Conservation (phyloP, 1,140 invertebrate species). For the Drosophila micromelanica region DNA sequence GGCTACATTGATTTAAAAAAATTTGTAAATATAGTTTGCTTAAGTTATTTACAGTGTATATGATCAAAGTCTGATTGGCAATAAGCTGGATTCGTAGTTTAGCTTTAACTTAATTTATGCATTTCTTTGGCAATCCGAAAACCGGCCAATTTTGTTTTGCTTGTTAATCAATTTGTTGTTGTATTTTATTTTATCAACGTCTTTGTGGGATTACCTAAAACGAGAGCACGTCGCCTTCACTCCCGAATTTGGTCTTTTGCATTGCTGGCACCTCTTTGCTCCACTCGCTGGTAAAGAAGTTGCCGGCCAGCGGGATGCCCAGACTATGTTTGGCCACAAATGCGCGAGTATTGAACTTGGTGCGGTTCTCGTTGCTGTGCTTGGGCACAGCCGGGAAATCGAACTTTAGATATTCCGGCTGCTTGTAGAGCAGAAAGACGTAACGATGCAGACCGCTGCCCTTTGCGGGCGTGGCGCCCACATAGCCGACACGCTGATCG, state of each 20-base stretch:
- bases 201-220: slow-evolving; percentile 20
- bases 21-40: no score
- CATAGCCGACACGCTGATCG: slow-evolving; percentile 92
- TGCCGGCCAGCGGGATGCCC: slow-evolving; percentile 92
- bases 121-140: slow-evolving; percentile 49
- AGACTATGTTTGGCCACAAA: slow-evolving; percentile 93
- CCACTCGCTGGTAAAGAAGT: slow-evolving; percentile 87
- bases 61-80: slow-evolving; percentile 1
- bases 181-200: background rate
- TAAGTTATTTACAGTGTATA: slow-evolving; percentile 38
- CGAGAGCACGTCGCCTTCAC: background rate
- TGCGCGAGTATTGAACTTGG: slow-evolving; percentile 90
- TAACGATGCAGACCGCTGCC: slow-evolving; percentile 95
- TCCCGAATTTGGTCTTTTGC: slow-evolving; percentile 24
- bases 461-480: slow-evolving; percentile 93
- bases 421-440: slow-evolving; percentile 94
- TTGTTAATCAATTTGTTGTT: slow-evolving; percentile 3
- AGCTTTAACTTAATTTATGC: slow-evolving; percentile 47
- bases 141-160: slow-evolving; percentile 13
- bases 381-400: slow-evolving; percentile 51
- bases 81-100: slow-evolving; percentile 14
- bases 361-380: slow-evolving; percentile 88
- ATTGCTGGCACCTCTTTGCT: slow-evolving; percentile 47
- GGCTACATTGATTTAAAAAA: no score
- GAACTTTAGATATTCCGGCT: slow-evolving; percentile 85